A percentile compares a stretch with the other conserved stretches of the same genome.
Conservation (phyloP, 2,113 vertebrate genomes). For the Proterorhinus semilunaris region DNA sequence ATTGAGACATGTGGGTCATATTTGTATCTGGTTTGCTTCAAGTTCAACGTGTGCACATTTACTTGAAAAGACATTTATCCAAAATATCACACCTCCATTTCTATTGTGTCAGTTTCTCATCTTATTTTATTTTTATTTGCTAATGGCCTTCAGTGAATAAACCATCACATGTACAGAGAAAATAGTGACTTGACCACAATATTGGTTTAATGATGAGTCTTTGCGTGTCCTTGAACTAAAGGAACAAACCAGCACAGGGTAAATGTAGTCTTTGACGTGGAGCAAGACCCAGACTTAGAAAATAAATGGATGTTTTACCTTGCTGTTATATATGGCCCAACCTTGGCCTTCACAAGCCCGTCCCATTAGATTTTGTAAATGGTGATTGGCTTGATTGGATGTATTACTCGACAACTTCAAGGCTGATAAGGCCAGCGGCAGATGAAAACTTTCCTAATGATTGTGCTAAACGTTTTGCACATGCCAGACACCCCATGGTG, state of each 20-base stretch:
- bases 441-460: constrained; percentile 1
- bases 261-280: constrained; percentile 21
- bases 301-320: constrained; percentile 16
- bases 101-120: no score
- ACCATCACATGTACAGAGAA: background rate
- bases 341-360: constrained; percentile 48
- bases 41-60: no score
- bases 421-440: constrained; percentile 15
- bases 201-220: background rate
- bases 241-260: background rate
- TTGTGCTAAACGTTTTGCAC: constrained; percentile 8
- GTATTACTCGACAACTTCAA: constrained; percentile 23
- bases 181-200: background rate
- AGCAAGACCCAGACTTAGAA: constrained; percentile 37
- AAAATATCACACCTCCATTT: no score
- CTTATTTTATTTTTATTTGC: no score
- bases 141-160: no score
- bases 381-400: constrained; percentile 40
- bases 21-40: no score
- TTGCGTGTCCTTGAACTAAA: background rate
- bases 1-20: no score
- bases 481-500: constrained; percentile 19
- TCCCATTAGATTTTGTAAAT: constrained; percentile 38
- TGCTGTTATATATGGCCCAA: constrained; percentile 28
- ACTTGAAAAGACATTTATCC: no score